Evolutionary conservation across 2,888 invertebrate species (phyloP).

Genomic region (Isoperla grammatica): DNA sequence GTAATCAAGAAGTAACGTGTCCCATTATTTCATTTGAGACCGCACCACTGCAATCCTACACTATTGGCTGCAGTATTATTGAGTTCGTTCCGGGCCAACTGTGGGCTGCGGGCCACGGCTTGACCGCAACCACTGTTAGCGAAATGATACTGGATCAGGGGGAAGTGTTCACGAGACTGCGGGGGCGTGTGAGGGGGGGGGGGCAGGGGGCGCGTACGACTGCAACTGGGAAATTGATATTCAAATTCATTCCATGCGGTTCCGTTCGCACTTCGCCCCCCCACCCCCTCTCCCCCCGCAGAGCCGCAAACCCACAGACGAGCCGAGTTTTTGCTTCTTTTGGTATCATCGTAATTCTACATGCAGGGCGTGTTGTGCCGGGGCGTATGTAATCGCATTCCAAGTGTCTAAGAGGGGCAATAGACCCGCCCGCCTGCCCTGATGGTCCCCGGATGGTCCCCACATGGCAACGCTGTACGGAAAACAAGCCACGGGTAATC

Average conservation of each 20-base stretch:
- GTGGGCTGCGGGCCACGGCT: too few species aligned
- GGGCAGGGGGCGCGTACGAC: background rate
- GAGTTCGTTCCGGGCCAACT: too few species aligned
- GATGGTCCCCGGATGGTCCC: background rate
- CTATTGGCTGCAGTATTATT: too few species aligned
- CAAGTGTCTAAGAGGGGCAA: slow-evolving; percentile 10
- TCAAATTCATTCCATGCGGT: slow-evolving; percentile 22
- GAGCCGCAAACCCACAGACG: too few species aligned
- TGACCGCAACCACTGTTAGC: too few species aligned
- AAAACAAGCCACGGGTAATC: background rate
- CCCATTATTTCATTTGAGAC: too few species aligned
- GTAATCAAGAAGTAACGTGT: too few species aligned
- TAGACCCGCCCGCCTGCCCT: background rate
- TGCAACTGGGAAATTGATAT: slow-evolving; percentile 21
- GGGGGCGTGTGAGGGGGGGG: slow-evolving; percentile 3
- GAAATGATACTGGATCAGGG: too few species aligned
- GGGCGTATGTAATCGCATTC: slow-evolving; percentile 16
- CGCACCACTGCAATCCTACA: too few species aligned
- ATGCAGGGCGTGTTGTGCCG: slow-evolving; percentile 5
- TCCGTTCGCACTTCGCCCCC: slow-evolving; percentile 8
- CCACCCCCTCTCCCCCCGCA: background rate
- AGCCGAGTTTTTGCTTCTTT: background rate
- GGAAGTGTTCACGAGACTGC: too few species aligned
- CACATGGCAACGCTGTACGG: background rate
- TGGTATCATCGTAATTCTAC: slow-evolving; percentile 3